Base-by-base conservation (phyloP, 2,113 vertebrate genomes). In the Gambusia holbrooki region DNA sequence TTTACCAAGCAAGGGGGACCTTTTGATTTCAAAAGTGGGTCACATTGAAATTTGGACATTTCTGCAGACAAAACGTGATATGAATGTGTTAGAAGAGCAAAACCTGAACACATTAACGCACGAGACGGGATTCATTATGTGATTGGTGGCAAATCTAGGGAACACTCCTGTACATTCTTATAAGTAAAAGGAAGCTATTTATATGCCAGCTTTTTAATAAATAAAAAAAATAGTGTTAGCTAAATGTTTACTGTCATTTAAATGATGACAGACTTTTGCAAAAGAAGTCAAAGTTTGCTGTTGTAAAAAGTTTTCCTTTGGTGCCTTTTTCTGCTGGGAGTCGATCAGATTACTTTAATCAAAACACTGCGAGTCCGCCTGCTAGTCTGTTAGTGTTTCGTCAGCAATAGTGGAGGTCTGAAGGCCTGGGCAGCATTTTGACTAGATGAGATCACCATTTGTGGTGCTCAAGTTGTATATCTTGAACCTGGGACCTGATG, bases 391-490 rank as follows among this genome's bases (percentile, higher is more conserved):
- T 17, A 45, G 62, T 77, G 37, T 82, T 19, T 76, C 51, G 32
- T 69, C 22, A 73, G 79, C 86, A 85, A 72, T 82, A 84, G 54
- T 81, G 76, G 83, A 88, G 82, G 79, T 82, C 79, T 82, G 2
- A 8, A 83, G 74, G 42, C 74, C 66, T 5, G 58, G 67, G 74
- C 87, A 73, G 83, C 86, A 91, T 93, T 92, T 88, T 87, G 73
- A 84, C 27, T 70, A 80, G 81, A 87, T 92, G 90, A 93, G 86
- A 81, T 92, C 91, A 92, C 80, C 8, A 58, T 83, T 82, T 78
- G 78, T 69, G 71, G 66, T 62, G 62, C 77, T 62, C 45, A 77
- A 73, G 85, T 35, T 77, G 30, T 81, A 71, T 58, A 45, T 54
- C 65, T 69, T 62, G 61, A 73, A 73, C 69, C 74, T 82, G 76